Conservation (phyloP, 2,888 invertebrate species). For the Epinotia demarniana region DNA sequence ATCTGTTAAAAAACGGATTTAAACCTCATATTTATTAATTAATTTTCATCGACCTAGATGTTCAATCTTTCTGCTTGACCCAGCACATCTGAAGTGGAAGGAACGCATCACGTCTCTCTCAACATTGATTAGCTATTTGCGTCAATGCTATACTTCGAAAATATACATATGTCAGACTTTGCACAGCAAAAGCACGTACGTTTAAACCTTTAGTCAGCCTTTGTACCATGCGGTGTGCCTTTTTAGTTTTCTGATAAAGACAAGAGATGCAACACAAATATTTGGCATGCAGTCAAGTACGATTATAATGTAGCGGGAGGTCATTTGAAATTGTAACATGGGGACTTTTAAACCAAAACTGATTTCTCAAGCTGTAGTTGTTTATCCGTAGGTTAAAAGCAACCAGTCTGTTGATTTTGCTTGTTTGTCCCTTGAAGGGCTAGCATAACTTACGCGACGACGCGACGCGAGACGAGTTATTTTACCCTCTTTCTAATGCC, state of each 20-base stretch:
- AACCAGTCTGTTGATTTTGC: too few species aligned
- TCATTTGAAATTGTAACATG: background rate
- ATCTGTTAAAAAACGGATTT: too few species aligned
- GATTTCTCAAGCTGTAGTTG: background rate
- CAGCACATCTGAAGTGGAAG: slow-evolving; percentile 20
- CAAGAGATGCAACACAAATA: background rate
- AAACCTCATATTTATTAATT: too few species aligned
- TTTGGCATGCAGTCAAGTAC: slow-evolving; percentile 11
- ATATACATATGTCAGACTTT: background rate
- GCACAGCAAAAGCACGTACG: slow-evolving; percentile 3
- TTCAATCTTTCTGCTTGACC: slow-evolving; percentile 4
- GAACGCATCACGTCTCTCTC: slow-evolving; percentile 11
- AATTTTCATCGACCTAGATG: background rate
- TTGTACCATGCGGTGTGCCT: background rate
- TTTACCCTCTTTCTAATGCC: too few species aligned
- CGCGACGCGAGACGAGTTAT: too few species aligned
- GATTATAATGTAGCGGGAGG: background rate
- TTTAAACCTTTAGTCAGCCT: background rate
- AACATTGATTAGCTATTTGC: slow-evolving; percentile 5
- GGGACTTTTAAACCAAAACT: background rate
- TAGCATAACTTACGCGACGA: too few species aligned
- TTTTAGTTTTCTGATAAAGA: background rate
- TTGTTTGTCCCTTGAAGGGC: too few species aligned
- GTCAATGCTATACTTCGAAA: slow-evolving; percentile 13
- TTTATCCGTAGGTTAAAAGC: too few species aligned